Base-by-base conservation (phyloP, 1,140 invertebrate species). In the Caenorhabditis briggsae region DNA sequence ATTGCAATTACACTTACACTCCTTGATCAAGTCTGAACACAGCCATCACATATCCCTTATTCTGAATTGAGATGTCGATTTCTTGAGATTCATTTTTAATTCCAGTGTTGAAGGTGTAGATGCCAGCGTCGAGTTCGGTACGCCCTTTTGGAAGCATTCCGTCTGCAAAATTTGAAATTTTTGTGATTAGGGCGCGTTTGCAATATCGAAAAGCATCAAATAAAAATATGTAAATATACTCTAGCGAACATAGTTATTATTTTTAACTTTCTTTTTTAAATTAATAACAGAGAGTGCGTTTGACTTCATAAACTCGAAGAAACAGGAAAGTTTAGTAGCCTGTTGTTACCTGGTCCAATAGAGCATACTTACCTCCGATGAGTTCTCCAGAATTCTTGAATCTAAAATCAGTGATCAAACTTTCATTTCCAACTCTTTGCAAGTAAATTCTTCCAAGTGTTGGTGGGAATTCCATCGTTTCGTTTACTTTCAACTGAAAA, bases 391-490 rank as follows among this genome's bases (percentile, higher is more conserved):
- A 46, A 78, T 20, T 78, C 23, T 78, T 78, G n/a, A 20, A 50
- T 78, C 70, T 50, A n/a, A 78, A 78, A 41, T 78, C 70, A 78
- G 46, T 50, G 20, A 78, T 78, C 43, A 50, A 50, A 53, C 46
- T 61, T 16, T 70, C 59, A 25, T 86, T 86, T 58, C 85, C 85
- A 20, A 86, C 70, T 41, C 56, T 61, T 82, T 86, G 85, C 33
- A 86, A 20, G 48, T 78, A 86, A 64, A 86, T 48, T 48, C 70
- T 59, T 48, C 85, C 85, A 5, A 23, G 64, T 12, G 50, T 23
- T 20, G 88, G 88, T 20, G 65, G 64, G 25, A 82, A 58, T 64
- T 88, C 88, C 88, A 88, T 83, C 2, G 88, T 88, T 16, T 88
- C 74, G 56, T 88, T 88, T 5, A 88, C 88, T 82, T 88, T 84